These are phyloP conservation scores for Drosophila teissieri DNA, from an alignment of 1,140 invertebrate genomes.

Conservation along the genomic window DNA sequence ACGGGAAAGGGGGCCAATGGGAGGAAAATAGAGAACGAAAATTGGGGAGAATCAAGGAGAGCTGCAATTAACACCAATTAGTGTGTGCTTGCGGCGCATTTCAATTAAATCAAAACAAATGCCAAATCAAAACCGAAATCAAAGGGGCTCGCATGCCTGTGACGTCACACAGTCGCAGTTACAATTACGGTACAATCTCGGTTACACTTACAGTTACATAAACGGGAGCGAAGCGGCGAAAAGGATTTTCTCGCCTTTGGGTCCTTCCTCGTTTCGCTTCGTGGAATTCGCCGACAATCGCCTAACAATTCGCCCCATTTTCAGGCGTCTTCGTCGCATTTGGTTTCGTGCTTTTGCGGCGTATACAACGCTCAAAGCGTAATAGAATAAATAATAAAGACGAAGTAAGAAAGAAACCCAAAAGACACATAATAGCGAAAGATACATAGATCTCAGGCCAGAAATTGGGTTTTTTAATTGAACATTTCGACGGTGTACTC, in stretches of 20 bases:
- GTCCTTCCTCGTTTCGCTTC: slow-evolving; percentile 9
- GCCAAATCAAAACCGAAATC: slow-evolving; percentile 12
- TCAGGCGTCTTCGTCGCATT: slow-evolving; percentile 58
- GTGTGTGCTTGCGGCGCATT: slow-evolving; percentile 59
- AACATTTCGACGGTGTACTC: slow-evolving; percentile 51
- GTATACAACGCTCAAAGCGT: slow-evolving; percentile 51
- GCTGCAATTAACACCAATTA: slow-evolving; percentile 67
- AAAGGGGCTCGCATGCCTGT: slow-evolving; percentile 27
- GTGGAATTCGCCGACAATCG: slow-evolving; percentile 19
- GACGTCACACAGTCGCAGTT: slow-evolving; percentile 57
- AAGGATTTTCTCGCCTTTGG: slow-evolving; percentile 30
- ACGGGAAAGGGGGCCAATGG: not conserved
- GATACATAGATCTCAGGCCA: slow-evolving; percentile 13
- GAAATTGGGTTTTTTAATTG: slow-evolving; percentile 70
- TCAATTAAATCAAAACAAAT: slow-evolving; percentile 57
- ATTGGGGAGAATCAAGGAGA: not conserved
- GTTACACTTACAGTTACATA: slow-evolving; percentile 30
- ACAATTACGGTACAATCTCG: slow-evolving; percentile 18
- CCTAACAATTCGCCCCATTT: slow-evolving; percentile 15
- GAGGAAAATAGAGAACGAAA: not conserved
- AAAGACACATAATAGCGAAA: slow-evolving; percentile 17
- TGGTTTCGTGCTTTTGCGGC: slow-evolving; percentile 68
- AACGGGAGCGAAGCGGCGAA: slow-evolving; percentile 9
- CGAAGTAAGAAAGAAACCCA: slow-evolving; percentile 13
- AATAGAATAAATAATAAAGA: slow-evolving; percentile 47